A percentile compares a stretch with the other conserved stretches of the same genome.
These are phyloP conservation scores for Pangasianodon gigas DNA, from an alignment of 2,113 vertebrate genomes.

Conservation along the genomic window DNA sequence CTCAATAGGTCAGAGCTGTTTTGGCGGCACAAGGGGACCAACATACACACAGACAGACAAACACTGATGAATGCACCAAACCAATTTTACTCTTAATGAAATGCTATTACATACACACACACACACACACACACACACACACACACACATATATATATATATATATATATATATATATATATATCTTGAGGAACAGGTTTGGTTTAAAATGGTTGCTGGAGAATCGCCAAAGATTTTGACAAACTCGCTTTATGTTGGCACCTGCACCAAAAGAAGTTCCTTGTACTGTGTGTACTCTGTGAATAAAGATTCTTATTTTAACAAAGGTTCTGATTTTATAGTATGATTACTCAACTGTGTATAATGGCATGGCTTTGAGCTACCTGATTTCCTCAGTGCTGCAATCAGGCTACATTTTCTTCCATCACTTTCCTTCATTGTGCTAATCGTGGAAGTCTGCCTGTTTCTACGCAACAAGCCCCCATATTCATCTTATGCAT, in stretches of 20 bases:
- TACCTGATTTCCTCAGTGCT: conserved; percentile 22
- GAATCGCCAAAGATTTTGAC: conserved; percentile 6
- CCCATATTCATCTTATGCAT: conserved; percentile 40
- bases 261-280: neutral
- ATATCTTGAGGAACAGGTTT: no score
- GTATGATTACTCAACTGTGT: conserved; percentile 11
- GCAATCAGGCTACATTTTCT: conserved; percentile 39
- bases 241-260: neutral
- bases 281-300: conserved; percentile 19
- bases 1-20: no score
- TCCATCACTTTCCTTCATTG: conserved; percentile 9
- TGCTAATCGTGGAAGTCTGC: conserved; percentile 20
- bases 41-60: no score
- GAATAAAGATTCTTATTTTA: conserved; percentile 16
- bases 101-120: no score
- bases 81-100: no score
- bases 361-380: conserved; percentile 22
- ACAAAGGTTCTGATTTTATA: conserved; percentile 30
- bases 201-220: neutral
- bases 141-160: no score
- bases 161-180: no score
- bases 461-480: conserved; percentile 52
- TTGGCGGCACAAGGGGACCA: no score
- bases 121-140: no score
- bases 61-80: no score